phyloP scores from a whole-genome alignment of 2,113 vertebrate species.

The Ptyas mucosa region DNA sequence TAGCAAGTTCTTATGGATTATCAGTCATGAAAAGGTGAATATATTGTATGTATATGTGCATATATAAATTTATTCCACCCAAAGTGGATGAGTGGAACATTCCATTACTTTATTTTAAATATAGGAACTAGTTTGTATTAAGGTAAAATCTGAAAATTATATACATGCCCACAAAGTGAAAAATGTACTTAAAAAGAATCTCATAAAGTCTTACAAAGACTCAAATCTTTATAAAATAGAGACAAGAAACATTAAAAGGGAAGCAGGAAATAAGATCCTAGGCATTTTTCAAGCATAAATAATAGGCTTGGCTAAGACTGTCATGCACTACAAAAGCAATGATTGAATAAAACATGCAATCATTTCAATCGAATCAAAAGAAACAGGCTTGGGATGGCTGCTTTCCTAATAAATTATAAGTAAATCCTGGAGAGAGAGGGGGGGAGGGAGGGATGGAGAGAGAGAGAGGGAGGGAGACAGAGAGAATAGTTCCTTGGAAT shows the following conservation, averaged over 20 bases:
- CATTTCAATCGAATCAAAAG: neutral
- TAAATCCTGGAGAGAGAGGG: neutral
- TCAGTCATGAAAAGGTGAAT: neutral
- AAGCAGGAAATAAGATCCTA: neutral
- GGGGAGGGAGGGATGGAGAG: fast-evolving
- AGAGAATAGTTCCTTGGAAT: neutral
- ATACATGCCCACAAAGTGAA: neutral
- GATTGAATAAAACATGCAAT: neutral
- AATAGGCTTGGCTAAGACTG: neutral
- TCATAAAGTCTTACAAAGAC: no score
- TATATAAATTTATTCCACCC: neutral
- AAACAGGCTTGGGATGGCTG: constrained; percentile 1
- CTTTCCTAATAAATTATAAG: constrained; percentile 14
- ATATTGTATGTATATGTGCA: neutral
- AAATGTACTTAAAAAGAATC: neutral
- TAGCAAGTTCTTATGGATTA: neutral
- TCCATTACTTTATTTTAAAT: neutral
- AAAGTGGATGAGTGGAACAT: neutral
- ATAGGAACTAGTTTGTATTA: neutral
- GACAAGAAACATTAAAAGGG: neutral
- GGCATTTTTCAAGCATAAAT: neutral
- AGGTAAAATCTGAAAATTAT: neutral
- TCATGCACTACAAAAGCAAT: constrained; percentile 25
- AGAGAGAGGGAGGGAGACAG: no score
- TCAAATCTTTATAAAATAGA: neutral